phyloP scores from a whole-genome alignment of 2,113 vertebrate species.

The Nothoprocta pentlandii region DNA sequence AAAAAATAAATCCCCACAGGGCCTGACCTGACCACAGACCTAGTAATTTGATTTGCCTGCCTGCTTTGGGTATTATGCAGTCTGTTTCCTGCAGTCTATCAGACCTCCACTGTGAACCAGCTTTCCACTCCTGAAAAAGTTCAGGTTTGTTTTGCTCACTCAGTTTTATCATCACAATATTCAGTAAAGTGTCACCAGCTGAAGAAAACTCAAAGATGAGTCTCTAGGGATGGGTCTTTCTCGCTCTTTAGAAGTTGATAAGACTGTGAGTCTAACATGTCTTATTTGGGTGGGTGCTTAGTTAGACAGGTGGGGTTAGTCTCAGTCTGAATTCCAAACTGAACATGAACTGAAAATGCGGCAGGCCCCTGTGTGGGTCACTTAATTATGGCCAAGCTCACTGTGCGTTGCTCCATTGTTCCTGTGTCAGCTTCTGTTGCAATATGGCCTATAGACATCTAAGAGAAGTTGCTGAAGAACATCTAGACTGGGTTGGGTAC shows the following conservation, averaged over 20 bases:
- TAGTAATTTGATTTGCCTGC: not conserved
- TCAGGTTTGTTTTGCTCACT: not conserved
- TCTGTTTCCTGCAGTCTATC: not conserved
- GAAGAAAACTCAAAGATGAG: not conserved
- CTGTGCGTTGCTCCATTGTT: not conserved
- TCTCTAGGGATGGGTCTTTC: not conserved
- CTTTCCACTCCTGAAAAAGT: not conserved
- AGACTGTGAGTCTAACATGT: not conserved
- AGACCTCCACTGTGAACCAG: not conserved
- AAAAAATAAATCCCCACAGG: not conserved
- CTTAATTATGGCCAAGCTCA: not conserved
- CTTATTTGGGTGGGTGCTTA: not conserved
- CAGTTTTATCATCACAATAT: not conserved
- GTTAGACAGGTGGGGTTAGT: not conserved
- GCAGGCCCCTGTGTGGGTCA: not conserved
- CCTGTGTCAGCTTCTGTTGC: slow-evolving; percentile 45
- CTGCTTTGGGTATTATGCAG: not conserved
- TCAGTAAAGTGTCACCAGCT: not conserved
- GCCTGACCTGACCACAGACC: not conserved
- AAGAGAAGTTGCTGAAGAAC: slow-evolving; percentile 49
- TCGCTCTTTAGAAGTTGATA: not conserved
- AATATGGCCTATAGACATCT: slow-evolving; percentile 16
- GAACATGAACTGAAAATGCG: not conserved
- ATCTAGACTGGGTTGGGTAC: slow-evolving; percentile 60
- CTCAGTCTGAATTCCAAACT: not conserved